phyloP scores from a whole-genome alignment of 2,797 vertebrate species.

The Myripristis jacobus region DNA sequence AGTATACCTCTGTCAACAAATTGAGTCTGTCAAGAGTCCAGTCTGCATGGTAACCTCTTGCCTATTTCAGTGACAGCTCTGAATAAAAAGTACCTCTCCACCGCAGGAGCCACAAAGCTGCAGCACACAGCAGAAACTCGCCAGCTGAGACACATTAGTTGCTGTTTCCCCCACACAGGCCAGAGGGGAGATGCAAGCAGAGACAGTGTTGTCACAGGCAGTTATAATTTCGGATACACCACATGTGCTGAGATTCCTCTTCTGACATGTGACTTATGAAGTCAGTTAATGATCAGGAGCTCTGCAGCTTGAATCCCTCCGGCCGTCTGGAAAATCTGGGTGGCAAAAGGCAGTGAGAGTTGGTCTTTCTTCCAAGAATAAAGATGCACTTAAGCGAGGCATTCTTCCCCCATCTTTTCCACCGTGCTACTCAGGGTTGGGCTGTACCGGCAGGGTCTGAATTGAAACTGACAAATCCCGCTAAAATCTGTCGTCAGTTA shows the following conservation, averaged over 20 bases:
- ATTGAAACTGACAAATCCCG: too few species aligned
- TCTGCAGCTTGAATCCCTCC: too few species aligned
- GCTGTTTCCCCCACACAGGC: conserved; percentile 41
- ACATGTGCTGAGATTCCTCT: neutral
- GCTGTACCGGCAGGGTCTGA: too few species aligned
- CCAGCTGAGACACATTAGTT: conserved; percentile 61
- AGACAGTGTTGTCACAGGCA: neutral
- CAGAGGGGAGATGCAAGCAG: conserved; percentile 8
- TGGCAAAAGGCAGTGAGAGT: too few species aligned
- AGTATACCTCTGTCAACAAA: neutral
- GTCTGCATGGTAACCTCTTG: neutral
- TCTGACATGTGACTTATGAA: neutral
- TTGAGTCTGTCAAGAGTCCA: neutral
- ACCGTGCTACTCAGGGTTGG: too few species aligned
- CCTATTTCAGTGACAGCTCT: conserved; percentile 33
- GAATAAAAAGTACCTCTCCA: conserved; percentile 31
- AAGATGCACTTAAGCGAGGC: too few species aligned
- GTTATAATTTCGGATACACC: neutral
- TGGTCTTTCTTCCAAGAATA: too few species aligned
- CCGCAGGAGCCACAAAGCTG: conserved; percentile 19
- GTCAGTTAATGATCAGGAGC: neutral
- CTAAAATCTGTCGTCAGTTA: too few species aligned
- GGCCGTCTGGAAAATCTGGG: too few species aligned
- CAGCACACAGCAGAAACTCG: conserved; percentile 6
- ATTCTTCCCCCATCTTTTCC: too few species aligned